Conservation (phyloP, 2,888 invertebrate genomes). For the Ryuthela nishihirai region DNA sequence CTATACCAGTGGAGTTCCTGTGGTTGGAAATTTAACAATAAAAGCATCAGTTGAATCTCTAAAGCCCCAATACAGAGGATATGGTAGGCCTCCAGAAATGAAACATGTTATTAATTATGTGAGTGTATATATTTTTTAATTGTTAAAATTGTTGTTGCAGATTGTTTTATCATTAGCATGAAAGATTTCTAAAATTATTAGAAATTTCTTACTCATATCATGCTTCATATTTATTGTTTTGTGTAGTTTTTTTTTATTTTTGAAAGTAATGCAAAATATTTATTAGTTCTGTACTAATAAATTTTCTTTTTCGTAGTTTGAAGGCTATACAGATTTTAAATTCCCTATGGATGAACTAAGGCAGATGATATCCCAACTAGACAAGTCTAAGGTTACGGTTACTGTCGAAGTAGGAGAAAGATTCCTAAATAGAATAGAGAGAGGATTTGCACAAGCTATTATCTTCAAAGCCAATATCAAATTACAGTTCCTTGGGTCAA, state of each 20-base stretch:
- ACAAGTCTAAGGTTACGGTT: slow-evolving; percentile 75
- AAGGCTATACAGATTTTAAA: slow-evolving; percentile 14
- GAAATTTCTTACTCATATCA: too few relatives aligned
- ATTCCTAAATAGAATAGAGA: slow-evolving; percentile 76
- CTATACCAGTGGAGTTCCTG: slow-evolving; percentile 32
- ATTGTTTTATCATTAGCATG: too few relatives aligned
- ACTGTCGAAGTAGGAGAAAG: slow-evolving; percentile 83
- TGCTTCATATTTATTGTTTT: too few relatives aligned
- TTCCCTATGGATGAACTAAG: slow-evolving; percentile 25
- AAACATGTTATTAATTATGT: slow-evolving; percentile 20
- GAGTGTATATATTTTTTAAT: too few relatives aligned
- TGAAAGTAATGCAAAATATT: too few relatives aligned
- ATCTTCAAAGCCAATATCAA: slow-evolving; percentile 82
- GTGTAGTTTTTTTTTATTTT: too few relatives aligned
- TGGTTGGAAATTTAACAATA: slow-evolving; percentile 25
- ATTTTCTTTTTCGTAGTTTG: slow-evolving; percentile 20
- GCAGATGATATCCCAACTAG: slow-evolving; percentile 51
- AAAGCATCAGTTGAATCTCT: slow-evolving; percentile 21
- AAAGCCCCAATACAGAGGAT: slow-evolving; percentile 2
- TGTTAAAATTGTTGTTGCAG: too few relatives aligned
- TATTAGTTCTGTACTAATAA: too few relatives aligned
- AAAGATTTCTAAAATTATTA: too few relatives aligned
- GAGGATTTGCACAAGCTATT: slow-evolving; percentile 80
- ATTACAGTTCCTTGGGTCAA: slow-evolving; percentile 79
- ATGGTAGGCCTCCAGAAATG: slow-evolving; percentile 11